Evolutionary conservation across 1,140 invertebrate species (phyloP), one percentile per base, ranked within the genome.

Genomic region (Drosophila nasuta): DNA sequence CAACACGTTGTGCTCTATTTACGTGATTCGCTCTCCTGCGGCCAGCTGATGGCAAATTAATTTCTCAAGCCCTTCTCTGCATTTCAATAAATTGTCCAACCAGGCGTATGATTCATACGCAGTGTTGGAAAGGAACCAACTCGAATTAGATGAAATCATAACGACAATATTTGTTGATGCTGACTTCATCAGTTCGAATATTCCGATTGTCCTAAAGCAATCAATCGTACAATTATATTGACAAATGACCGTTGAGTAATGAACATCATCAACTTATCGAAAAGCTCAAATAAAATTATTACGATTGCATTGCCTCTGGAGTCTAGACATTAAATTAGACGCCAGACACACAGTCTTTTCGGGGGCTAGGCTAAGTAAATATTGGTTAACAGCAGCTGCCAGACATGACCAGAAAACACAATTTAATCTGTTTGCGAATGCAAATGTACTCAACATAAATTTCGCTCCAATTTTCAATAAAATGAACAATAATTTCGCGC

Each of bases 1-100:
- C 51, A 51, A 52, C 79, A 79, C 75, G 77, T 82, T 82, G 64
- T 77, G 67, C 51, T 72, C 58, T 60, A 64, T 81, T 82, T 87
- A 87, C 75, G 75, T 87, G 82, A 71, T 75, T 66, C 15, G 57
- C 20, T 30, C 30, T 51, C 8, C 8, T 48, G 17, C 43, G 49
- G 54, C 52, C 67, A 68, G 28, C 49, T 80, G 77, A 85, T 85
- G 77, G 66, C 70, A 86, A 75, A 59, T 38, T 72, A 69, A 69
- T 79, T 79, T 73, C 70, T 57, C 49, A 67, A 43, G 62, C 52
- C 65, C 79, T 79, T 71, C 49, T 25, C n/a, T 48, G 17, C 43
- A 74, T 66, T 71, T 66, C 25, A 52, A 49, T n/a, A 17, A 30
- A 20, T 62, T 17, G 35, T 38, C 57, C 71, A 68, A 69, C 8